Conservation (phyloP, 2,113 vertebrate species). For the Columbina picui region DNA sequence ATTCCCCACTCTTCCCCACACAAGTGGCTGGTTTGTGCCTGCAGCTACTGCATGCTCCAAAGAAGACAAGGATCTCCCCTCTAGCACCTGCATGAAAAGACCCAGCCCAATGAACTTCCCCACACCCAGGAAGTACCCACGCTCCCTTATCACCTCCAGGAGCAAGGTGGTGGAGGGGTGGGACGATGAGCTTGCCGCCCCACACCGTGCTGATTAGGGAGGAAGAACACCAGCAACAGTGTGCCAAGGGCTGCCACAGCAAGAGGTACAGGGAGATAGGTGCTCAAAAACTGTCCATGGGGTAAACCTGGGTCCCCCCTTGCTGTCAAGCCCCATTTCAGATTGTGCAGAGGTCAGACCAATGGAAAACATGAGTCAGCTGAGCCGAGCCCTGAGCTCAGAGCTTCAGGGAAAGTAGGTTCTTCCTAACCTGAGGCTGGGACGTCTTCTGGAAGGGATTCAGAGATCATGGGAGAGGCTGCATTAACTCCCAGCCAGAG, state of each 20-base stretch:
- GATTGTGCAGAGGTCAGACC: fast-evolving
- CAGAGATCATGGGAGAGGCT: background rate
- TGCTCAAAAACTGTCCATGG: background rate
- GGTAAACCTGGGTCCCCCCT: background rate
- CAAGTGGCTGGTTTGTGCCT: slow-evolving; percentile 39
- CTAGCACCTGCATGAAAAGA: background rate
- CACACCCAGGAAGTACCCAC: background rate
- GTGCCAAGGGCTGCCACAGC: fast-evolving
- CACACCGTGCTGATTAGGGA: background rate
- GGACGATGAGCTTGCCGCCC: background rate
- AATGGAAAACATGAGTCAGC: background rate
- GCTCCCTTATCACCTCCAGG: background rate
- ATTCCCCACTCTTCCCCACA: slow-evolving; percentile 45
- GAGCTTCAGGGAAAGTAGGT: background rate
- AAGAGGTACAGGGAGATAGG: background rate
- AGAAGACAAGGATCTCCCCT: slow-evolving; percentile 56
- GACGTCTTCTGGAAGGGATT: background rate
- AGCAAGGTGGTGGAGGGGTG: background rate
- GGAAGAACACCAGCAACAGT: background rate
- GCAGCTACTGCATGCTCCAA: slow-evolving; percentile 2
- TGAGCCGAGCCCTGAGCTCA: background rate
- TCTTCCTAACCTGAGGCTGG: background rate
- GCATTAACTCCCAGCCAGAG: background rate
- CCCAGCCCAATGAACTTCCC: background rate
- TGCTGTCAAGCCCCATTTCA: background rate